phyloP scores from a whole-genome alignment of 1,140 invertebrate genomes.

The Megalopta genalis region DNA sequence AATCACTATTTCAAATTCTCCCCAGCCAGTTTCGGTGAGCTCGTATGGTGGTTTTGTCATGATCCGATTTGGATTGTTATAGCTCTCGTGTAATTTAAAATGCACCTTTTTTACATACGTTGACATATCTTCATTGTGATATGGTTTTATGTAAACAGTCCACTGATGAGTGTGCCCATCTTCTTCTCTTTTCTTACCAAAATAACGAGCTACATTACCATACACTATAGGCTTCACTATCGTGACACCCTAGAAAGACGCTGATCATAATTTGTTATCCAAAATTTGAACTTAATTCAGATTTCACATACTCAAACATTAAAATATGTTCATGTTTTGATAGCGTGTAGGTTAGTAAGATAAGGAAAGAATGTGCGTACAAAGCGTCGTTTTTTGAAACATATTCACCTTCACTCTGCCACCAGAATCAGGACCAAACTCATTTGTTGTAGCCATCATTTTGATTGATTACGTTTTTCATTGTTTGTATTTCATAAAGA shows the following conservation, averaged over 20 bases:
- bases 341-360: background rate
- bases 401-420: constrained; percentile 86
- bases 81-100: constrained; percentile 99
- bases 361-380: background rate
- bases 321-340: background rate
- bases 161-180: constrained; percentile 99
- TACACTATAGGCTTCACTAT: constrained; percentile 98
- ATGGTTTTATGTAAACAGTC: constrained; percentile 99
- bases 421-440: constrained; percentile 91
- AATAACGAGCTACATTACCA: constrained; percentile 96
- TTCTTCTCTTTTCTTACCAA: constrained; percentile 98
- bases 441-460: constrained; percentile 84
- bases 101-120: constrained; percentile 97
- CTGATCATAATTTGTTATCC: background rate
- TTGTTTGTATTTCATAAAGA: background rate
- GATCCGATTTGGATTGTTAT: constrained; percentile 95
- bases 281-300: background rate
- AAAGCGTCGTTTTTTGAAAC: background rate
- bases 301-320: too few species aligned
- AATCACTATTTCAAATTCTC: constrained; percentile 99
- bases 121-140: constrained; percentile 96
- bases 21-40: constrained; percentile 99
- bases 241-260: constrained; percentile 86
- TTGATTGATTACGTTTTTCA: background rate
- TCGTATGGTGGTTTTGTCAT: constrained; percentile 97